Conservation (phyloP, 2,888 invertebrate genomes). For the Melikaiella ostensackeni region DNA sequence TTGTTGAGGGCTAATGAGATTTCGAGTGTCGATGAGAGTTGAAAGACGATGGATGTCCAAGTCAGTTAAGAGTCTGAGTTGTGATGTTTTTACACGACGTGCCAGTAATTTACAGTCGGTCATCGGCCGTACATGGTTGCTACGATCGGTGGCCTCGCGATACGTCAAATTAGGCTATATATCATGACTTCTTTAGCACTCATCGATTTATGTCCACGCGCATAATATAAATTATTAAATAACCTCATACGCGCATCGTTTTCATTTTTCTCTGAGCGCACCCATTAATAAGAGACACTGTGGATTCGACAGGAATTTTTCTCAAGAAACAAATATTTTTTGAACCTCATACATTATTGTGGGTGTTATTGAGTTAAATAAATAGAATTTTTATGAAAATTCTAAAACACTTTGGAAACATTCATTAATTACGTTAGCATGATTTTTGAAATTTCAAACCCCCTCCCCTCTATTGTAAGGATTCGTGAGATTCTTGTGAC, state of each 20-base stretch:
- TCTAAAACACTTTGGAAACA: no score
- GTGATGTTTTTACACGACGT: slow-evolving; percentile 71
- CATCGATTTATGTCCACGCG: slow-evolving; percentile 74
- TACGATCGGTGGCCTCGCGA: slow-evolving; percentile 71
- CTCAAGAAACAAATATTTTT: not conserved
- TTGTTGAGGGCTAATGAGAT: slow-evolving; percentile 52
- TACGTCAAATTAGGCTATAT: slow-evolving; percentile 76
- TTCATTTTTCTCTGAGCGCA: slow-evolving; percentile 47
- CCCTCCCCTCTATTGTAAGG: no score
- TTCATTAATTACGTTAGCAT: no score
- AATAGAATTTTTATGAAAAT: no score
- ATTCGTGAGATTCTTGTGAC: no score
- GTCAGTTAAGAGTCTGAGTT: slow-evolving; percentile 60
- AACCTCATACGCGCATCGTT: slow-evolving; percentile 57
- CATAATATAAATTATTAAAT: slow-evolving; percentile 77
- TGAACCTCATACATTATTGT: no score
- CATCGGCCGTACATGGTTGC: slow-evolving; percentile 73
- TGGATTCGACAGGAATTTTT: not conserved
- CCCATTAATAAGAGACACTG: slow-evolving; percentile 8
- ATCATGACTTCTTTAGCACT: slow-evolving; percentile 74
- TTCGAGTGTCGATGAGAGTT: slow-evolving; percentile 70
- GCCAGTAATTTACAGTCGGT: slow-evolving; percentile 76
- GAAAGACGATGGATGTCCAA: slow-evolving; percentile 67
- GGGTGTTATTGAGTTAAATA: no score
- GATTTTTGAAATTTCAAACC: no score